These are phyloP conservation scores for Lissocephala sabroskyi DNA, from an alignment of 2,888 invertebrate species.

Conservation along the genomic window DNA sequence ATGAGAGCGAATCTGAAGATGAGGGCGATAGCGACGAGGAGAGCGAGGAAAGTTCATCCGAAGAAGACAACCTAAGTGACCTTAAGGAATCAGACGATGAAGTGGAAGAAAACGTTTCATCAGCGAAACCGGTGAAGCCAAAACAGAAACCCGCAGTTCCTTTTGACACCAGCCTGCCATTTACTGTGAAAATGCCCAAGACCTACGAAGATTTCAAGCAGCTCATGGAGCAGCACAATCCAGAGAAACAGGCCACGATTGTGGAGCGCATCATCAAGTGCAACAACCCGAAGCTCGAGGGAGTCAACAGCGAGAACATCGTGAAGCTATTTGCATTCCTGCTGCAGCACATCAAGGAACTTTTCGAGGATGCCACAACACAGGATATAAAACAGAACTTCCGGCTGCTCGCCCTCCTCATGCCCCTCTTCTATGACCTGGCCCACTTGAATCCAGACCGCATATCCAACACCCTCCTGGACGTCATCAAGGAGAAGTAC, in stretches of 20 bases:
- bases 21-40: conserved; percentile 51
- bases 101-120: conserved; percentile 57
- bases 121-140: conserved; percentile 1
- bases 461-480: conserved; percentile 79
- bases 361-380: conserved; percentile 73
- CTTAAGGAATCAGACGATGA: conserved; percentile 69
- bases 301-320: conserved; percentile 84
- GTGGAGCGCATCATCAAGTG: conserved; percentile 89
- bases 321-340: conserved; percentile 83
- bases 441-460: conserved; percentile 81
- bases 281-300: conserved; percentile 86
- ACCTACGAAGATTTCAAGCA: conserved; percentile 78
- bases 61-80: conserved; percentile 69
- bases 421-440: conserved; percentile 79
- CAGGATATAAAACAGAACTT: conserved; percentile 75
- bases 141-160: not conserved
- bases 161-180: conserved; percentile 72
- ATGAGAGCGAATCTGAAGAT: conserved; percentile 25
- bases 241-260: conserved; percentile 80
- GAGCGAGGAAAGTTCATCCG: conserved; percentile 58
- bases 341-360: conserved; percentile 83
- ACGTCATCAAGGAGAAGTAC: conserved; percentile 83
- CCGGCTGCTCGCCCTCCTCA: conserved; percentile 75
- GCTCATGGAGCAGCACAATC: conserved; percentile 76
- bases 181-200: conserved; percentile 76